These are phyloP conservation scores for Apis mellifera DNA, from an alignment of 1,140 invertebrate species.

Conservation along the genomic window Amel_HAv3.1 CM009935.2:2401001-2401500, in stretches of 20 bases:
- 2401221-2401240: conserved; percentile 11
- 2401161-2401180: conserved; percentile 86
- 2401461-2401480: not conserved
- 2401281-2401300: not conserved
- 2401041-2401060: not conserved
- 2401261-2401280: not conserved
- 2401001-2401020: not conserved
- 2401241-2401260: not conserved
- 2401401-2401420: not conserved
- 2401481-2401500: not conserved
- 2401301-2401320: conserved; percentile 3
- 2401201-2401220: conserved; percentile 81
- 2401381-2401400: not conserved
- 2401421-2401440: not conserved
- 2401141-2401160: conserved; percentile 85
- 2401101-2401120: not conserved
- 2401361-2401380: no score
- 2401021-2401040: not conserved
- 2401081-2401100: fast-evolving
- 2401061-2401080: not conserved
- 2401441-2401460: not conserved
- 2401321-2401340: not conserved
- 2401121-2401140: conserved; percentile 75
- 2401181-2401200: conserved; percentile 87
- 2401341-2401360: no score